Evolutionary conservation across 2,113 vertebrate genomes (phyloP).

Genomic region (Chascanopsetta lugubris): DNA sequence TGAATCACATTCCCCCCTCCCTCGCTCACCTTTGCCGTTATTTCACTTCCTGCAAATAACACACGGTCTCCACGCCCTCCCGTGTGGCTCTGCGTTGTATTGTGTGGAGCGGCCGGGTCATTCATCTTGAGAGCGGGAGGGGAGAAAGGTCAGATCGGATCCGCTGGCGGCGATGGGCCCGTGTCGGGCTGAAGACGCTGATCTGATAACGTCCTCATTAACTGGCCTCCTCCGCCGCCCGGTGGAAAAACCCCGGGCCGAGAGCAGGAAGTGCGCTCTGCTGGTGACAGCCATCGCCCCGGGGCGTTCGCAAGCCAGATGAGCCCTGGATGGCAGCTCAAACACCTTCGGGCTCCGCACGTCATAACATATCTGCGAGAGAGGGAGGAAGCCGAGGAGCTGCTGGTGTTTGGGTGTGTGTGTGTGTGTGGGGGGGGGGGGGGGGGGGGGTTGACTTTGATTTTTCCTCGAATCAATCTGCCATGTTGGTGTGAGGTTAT

Average conservation of each 20-base stretch:
- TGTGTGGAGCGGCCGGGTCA: conserved; percentile 38
- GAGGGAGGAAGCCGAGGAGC: conserved; percentile 9
- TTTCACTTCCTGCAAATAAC: conserved; percentile 42
- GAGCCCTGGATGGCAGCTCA: conserved; percentile 58
- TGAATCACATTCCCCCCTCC: conserved; percentile 25
- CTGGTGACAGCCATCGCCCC: conserved; percentile 55
- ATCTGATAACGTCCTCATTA: conserved; percentile 76
- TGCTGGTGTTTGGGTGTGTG: conserved; percentile 12
- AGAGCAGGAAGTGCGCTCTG: conserved; percentile 59
- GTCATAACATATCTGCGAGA: conserved; percentile 32
- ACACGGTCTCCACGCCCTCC: conserved; percentile 40
- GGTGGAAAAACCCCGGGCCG: conserved; percentile 29
- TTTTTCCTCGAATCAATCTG: conserved; percentile 10
- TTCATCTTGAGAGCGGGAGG: conserved; percentile 64
- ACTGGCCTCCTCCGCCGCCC: conserved; percentile 33
- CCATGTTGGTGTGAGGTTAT: conserved; percentile 5
- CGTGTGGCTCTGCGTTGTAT: conserved; percentile 44
- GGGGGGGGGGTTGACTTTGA: conserved; percentile 37
- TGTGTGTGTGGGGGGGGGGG: no score
- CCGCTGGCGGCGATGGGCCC: conserved; percentile 41
- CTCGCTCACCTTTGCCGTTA: conserved; percentile 30
- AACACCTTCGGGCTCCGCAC: conserved; percentile 47
- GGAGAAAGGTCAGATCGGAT: conserved; percentile 58
- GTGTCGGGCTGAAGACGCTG: conserved; percentile 65
- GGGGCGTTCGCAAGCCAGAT: conserved; percentile 53